phyloP scores from a whole-genome alignment of 2,888 invertebrate species.

The Lasioglossum leucozonium region DNA sequence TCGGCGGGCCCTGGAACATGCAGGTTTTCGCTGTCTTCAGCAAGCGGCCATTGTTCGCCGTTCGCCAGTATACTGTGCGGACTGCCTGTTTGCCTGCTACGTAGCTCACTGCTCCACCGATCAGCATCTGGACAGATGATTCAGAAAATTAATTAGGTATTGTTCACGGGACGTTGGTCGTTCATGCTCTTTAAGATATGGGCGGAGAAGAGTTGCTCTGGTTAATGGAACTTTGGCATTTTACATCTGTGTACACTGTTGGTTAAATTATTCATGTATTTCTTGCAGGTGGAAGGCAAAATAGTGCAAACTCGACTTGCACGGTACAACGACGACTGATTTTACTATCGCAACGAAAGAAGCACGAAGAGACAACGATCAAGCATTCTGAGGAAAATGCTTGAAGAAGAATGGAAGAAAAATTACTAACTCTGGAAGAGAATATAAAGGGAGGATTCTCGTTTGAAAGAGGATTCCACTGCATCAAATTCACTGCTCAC shows the following conservation, averaged over 20 bases:
- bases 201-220: too few relatives aligned
- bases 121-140: constrained; percentile 83
- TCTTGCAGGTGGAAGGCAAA: too few relatives aligned
- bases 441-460: not conserved
- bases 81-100: constrained; percentile 90
- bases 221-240: too few relatives aligned
- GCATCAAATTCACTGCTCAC: constrained; percentile 63
- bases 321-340: too few relatives aligned
- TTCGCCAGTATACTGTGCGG: constrained; percentile 92
- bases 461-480: too few relatives aligned
- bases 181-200: not conserved
- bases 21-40: constrained; percentile 79
- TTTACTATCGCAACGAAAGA: too few relatives aligned
- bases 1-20: constrained; percentile 80
- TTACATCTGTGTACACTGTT: too few relatives aligned
- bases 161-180: not conserved
- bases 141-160: not conserved
- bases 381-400: too few relatives aligned
- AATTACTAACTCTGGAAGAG: not conserved
- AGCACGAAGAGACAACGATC: too few relatives aligned
- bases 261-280: too few relatives aligned
- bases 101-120: constrained; percentile 90
- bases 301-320: too few relatives aligned
- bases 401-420: not conserved
- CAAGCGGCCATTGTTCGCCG: constrained; percentile 79